Percentiles rank a stretch among this genome's conserved stretches.
Conservation (phyloP, 2,888 invertebrate species). For the Chalcosyrphus nemorum region DNA sequence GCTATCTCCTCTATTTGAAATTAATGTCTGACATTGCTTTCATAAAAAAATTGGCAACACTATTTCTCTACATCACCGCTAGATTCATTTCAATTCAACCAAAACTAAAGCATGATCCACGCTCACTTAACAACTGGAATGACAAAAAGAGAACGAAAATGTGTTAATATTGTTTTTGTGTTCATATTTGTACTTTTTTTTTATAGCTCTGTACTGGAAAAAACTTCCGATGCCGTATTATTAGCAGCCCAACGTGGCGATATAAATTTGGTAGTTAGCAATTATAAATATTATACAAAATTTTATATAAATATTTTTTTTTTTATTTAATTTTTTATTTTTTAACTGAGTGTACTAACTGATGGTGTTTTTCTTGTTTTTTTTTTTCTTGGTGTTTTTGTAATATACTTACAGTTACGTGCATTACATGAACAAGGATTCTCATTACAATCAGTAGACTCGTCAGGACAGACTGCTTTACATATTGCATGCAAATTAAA, state of each 20-base stretch:
- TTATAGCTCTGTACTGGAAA: slow-evolving; percentile 90
- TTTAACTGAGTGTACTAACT: slow-evolving; percentile 16
- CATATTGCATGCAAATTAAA: slow-evolving; percentile 95
- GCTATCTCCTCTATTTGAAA: neutral
- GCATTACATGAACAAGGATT: slow-evolving; percentile 92
- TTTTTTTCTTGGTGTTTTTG: slow-evolving; percentile 10
- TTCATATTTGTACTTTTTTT: slow-evolving; percentile 70
- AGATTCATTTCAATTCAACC: neutral
- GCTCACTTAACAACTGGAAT: slow-evolving; percentile 26
- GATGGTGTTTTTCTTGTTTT: neutral
- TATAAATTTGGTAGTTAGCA: slow-evolving; percentile 86
- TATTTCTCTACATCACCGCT: slow-evolving; percentile 22
- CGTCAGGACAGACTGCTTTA: slow-evolving; percentile 93
- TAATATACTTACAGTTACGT: slow-evolving; percentile 85
- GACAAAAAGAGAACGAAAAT: slow-evolving; percentile 54
- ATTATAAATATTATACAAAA: slow-evolving; percentile 8
- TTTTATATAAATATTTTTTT: slow-evolving; percentile 2
- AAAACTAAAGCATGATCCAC: slow-evolving; percentile 2
- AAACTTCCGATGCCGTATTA: slow-evolving; percentile 90
- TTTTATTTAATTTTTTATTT: neutral
- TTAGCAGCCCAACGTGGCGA: slow-evolving; percentile 93
- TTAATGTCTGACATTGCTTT: neutral
- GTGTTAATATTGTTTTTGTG: slow-evolving; percentile 61
- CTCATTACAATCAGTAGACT: slow-evolving; percentile 91
- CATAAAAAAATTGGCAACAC: neutral